Evolutionary conservation across 2,113 vertebrate genomes (phyloP), one percentile per base, ranked within the genome.

Genomic region (Diglossa brunneiventris): DNA sequence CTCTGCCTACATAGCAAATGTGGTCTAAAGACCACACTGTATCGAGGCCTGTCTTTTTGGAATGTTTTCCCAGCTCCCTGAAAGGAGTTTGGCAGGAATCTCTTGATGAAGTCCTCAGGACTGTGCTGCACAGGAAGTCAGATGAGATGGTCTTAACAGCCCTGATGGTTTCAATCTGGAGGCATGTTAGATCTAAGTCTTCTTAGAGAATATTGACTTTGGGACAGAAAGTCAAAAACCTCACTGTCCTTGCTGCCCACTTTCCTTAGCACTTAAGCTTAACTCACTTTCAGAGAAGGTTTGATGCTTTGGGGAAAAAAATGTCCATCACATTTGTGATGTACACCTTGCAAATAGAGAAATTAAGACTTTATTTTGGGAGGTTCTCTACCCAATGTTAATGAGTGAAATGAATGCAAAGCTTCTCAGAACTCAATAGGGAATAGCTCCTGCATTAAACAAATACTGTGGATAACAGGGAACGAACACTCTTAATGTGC

Each of bases 391-490:
- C 52, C 19, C 14, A 53, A 83, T 86, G 72, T 83, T 90, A 86
- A 80, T 72, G 72, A 88, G 31, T 75, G n/a, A 92, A 90, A 93
- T 83, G 20, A 93, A 95, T 68, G 58, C 19, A 81, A 75, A 89
- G 8, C 59, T 90, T 78, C 85, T 92, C 41, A 74, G n/a, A 83
- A n/a, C 26, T 90, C 90, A 83, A 52, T 67, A 77, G 30, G 11
- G 24, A 81, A 72, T 46, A 73, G 11, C n/a, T 95, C 59, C 49
- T 87, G 80, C 35, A 66, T 87, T 90, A 96, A 93, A 87, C 80
- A 89, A 96, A 92, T 84, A 72, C 69, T 82, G 62, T 87, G 69
- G 83, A 63, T 93, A 88, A 90, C 67, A 86, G 82, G n/a, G 83
- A 92, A 61, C 0, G 30, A 93, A 47, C 27, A 22, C 49, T 82